Evolutionary conservation across 2,113 vertebrate species (phyloP).

Genomic region (Micromys minutus): DNA sequence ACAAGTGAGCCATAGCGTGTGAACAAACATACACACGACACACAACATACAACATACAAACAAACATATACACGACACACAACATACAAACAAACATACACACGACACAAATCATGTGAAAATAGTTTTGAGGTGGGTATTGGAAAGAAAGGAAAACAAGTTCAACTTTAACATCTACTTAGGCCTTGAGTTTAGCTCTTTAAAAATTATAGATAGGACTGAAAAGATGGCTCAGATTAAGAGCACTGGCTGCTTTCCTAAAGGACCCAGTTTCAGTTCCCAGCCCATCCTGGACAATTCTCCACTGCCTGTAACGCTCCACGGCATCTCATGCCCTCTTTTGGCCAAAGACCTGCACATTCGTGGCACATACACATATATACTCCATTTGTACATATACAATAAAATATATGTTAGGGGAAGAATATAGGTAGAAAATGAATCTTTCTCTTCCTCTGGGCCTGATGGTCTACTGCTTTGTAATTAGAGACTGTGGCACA

Average conservation of each 20-base stretch:
- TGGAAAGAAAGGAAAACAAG: neutral
- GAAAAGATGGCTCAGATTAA: neutral
- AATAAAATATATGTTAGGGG: neutral
- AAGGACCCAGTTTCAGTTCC: neutral
- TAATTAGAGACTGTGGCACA: neutral
- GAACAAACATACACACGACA: neutral
- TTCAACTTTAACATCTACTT: slow-evolving; percentile 3
- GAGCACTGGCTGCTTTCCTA: neutral
- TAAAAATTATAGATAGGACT: neutral
- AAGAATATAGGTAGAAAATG: neutral
- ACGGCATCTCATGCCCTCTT: neutral
- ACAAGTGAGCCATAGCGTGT: neutral
- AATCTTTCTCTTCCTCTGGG: slow-evolving; percentile 6
- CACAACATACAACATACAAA: too few relatives aligned
- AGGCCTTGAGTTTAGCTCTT: slow-evolving; percentile 28
- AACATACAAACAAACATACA: too few relatives aligned
- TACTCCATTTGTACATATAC: too few relatives aligned
- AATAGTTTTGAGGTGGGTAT: neutral
- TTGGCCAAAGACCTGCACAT: neutral
- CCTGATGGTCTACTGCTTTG: neutral
- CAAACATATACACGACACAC: neutral
- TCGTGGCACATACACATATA: too few relatives aligned
- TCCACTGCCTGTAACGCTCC: neutral
- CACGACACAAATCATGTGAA: neutral
- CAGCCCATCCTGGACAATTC: neutral